Evolutionary conservation across 1,140 invertebrate genomes (phyloP), one percentile per base, ranked within the genome.

Genomic region (Drosophila sechellia): DNA sequence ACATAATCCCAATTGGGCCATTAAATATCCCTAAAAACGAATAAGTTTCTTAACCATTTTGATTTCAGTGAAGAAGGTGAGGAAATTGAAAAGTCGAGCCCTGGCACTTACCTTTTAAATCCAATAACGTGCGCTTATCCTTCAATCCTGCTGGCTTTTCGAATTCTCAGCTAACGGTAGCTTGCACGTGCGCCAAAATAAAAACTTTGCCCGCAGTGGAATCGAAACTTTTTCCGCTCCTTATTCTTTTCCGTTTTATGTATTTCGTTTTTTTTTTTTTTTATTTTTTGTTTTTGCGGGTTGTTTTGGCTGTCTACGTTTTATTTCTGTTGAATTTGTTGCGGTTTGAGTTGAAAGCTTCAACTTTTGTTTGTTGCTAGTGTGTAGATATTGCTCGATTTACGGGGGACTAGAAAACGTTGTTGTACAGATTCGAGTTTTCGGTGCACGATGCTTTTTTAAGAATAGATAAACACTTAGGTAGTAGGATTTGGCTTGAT

Each of bases 341-440:
- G 15, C 3, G 31, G 52, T 46, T 55, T 20, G 64, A 58, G 77
- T 85, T 77, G 70, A 63, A 64, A 77, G 65, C 63, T 49, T 74
- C 55, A n/a, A 40, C 46, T 48, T 55, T 58, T 54, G 27, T 22
- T 54, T 63, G 25, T 60, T 77, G 50, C 58, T 65, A 69, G 57
- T 55, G 40, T 57, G 54, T 66, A 58, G 40, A 79, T 89, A 89
- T 89, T 89, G 80, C 81, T 86, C 79, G 60, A 31, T 65, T 84
- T 77, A 63, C 59, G 69, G 66, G 60, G 64, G 84, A 89, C 84
- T 89, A 89, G 84, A 89, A 64, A 89, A 59, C 63, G 79, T 89
- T 89, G 66, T 77, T 61, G 52, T 48, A 43, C 43, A 39, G 59
- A 74, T 74, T 74, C 39, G 39, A 61, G 34, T 74, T 50, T 74